These are phyloP conservation scores for Urocitellus parryii DNA, from an alignment of 2,113 vertebrate species.

Conservation along the genomic window DNA sequence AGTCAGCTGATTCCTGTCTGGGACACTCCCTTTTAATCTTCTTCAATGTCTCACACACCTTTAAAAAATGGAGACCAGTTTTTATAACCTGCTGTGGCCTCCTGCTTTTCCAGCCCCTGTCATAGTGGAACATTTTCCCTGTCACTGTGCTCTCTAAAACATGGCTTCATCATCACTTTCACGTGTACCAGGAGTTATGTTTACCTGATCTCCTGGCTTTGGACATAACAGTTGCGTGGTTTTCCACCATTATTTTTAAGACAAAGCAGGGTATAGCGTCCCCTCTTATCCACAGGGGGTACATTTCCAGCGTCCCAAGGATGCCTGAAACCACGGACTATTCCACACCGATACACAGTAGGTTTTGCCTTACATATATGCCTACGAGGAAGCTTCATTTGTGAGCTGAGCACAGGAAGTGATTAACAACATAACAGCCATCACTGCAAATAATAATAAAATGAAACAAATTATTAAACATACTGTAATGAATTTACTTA, in stretches of 20 bases:
- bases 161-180: not conserved
- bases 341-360: no score
- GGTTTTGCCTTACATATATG: not conserved
- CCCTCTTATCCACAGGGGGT: not conserved
- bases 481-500: not conserved
- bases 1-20: constrained; percentile 3
- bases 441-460: not conserved
- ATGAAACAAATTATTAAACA: not conserved
- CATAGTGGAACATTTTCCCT: not conserved
- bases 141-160: not conserved
- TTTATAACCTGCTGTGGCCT: not conserved
- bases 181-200: not conserved
- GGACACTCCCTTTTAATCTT: not conserved
- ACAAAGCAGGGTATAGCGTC: not conserved
- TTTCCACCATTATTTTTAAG: not conserved
- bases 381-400: not conserved
- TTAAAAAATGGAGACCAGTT: not conserved
- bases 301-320: not conserved
- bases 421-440: not conserved
- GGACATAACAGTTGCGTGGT: not conserved
- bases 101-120: not conserved
- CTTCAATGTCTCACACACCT: not conserved
- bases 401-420: not conserved
- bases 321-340: not conserved
- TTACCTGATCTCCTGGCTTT: not conserved